Evolutionary conservation across 2,888 invertebrate genomes (phyloP).

Genomic region (Lamellibrachia satsuma): DNA sequence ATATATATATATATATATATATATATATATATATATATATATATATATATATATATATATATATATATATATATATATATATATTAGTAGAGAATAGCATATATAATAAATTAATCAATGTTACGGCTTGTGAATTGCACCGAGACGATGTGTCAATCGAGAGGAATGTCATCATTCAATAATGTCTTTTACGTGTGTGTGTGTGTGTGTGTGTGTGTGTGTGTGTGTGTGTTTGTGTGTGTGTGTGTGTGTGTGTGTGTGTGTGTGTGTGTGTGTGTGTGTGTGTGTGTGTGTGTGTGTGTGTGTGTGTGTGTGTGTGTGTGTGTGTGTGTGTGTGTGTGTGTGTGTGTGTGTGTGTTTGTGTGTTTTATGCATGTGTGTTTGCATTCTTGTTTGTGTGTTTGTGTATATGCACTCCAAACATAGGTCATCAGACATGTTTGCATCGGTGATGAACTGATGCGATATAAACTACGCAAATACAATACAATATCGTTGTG

Average conservation of each 20-base stretch:
- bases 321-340: neutral
- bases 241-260: neutral
- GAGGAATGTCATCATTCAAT: neutral
- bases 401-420: neutral
- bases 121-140: neutral
- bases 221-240: neutral
- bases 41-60: too few species aligned
- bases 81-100: neutral
- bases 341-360: neutral
- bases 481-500: neutral
- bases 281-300: neutral
- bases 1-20: too few species aligned
- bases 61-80: too few species aligned
- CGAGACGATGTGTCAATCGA: neutral
- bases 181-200: neutral
- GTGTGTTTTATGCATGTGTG: neutral
- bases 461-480: neutral
- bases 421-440: neutral
- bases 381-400: neutral
- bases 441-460: neutral
- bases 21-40: too few species aligned
- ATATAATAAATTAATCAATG: neutral
- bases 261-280: neutral
- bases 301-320: neutral
- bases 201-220: neutral